phyloP scores from a whole-genome alignment of 37 sponge, comb jelly and placozoan species.

The Geodia barretti region DNA sequence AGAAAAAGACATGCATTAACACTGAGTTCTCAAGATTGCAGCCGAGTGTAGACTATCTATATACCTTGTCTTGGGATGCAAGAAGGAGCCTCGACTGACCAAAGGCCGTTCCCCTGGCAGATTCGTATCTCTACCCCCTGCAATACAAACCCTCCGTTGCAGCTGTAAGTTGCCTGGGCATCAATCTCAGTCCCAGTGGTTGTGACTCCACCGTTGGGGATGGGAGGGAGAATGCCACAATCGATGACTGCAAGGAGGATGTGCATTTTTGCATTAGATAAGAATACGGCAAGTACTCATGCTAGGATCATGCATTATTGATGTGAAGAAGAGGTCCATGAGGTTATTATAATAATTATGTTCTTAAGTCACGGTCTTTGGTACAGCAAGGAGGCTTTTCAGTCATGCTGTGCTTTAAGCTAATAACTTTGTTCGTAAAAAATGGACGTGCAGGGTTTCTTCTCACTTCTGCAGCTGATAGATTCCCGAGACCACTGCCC shows the following conservation, averaged over 20 bases:
- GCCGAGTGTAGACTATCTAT: neutral
- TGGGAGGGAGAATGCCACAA: conserved; percentile 1
- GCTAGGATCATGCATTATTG: too few relatives aligned
- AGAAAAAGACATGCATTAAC: neutral
- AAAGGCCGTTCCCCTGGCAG: conserved; percentile 19
- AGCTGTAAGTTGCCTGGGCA: conserved; percentile 17
- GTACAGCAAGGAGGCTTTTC: too few relatives aligned
- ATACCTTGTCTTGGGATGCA: neutral
- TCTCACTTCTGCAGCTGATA: conserved; percentile 56
- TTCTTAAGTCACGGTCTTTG: too few relatives aligned
- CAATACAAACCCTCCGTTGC: conserved; percentile 25
- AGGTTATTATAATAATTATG: neutral
- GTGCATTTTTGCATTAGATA: too few relatives aligned
- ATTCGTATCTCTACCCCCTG: neutral
- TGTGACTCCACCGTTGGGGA: conserved; percentile 9
- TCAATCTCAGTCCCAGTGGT: neutral
- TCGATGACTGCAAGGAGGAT: neutral
- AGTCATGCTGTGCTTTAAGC: too few relatives aligned
- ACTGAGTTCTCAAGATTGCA: neutral
- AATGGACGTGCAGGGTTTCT: too few relatives aligned
- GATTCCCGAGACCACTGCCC: conserved; percentile 61
- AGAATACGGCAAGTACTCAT: too few relatives aligned
- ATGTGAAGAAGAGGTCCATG: neutral
- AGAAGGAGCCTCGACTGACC: conserved; percentile 23
- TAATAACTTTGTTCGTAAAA: too few relatives aligned